These are phyloP conservation scores for Pteria penguin DNA, from an alignment of 2,888 invertebrate genomes.

Conservation along the genomic window DNA sequence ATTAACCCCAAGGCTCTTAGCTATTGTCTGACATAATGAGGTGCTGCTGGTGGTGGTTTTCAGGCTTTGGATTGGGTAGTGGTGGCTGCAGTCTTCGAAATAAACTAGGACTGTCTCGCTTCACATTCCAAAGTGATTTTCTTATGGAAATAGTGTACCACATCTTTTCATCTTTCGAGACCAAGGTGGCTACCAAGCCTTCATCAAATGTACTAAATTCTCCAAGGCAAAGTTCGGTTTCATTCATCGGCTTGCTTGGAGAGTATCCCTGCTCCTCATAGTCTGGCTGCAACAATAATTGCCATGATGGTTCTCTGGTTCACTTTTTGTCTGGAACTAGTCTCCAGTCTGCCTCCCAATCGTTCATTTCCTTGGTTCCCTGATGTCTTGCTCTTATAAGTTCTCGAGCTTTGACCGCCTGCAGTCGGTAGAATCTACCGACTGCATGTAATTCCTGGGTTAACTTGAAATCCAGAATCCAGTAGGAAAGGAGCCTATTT, in stretches of 20 bases:
- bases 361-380: conserved; percentile 5
- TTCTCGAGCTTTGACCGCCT: neutral
- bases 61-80: no score
- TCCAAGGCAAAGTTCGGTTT: neutral
- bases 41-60: no score
- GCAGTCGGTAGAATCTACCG: neutral
- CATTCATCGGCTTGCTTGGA: neutral
- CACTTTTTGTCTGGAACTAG: neutral
- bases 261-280: neutral
- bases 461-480: neutral
- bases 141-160: neutral
- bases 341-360: neutral
- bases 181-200: neutral
- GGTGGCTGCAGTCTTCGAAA: no score
- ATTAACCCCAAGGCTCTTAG: no score
- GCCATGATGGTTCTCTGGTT: neutral
- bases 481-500: neutral
- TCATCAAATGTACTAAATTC: neutral
- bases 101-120: neutral
- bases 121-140: neutral
- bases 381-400: no score
- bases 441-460: neutral
- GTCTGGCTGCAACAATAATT: neutral
- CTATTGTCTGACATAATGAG: no score
- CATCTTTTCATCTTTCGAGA: neutral